Percentiles rank a stretch among this genome's conserved stretches.
Conservation (phyloP, 2,797 vertebrate species). For the Euphonia xanthogaster region DNA sequence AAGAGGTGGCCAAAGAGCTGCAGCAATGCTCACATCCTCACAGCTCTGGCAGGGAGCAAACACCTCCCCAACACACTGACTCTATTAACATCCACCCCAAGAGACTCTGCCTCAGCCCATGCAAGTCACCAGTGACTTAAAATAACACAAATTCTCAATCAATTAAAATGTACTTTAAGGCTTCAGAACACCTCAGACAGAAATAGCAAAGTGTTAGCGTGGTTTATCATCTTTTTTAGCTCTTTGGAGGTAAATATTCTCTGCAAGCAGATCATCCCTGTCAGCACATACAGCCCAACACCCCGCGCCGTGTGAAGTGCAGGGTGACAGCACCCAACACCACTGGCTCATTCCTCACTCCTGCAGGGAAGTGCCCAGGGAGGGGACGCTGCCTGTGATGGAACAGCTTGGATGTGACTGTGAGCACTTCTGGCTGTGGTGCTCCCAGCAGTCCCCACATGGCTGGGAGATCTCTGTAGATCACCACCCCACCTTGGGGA, state of each 20-base stretch:
- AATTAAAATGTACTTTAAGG: neutral
- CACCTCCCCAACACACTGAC: neutral
- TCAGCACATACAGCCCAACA: neutral
- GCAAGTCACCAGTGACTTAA: neutral
- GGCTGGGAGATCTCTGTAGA: fast-evolving
- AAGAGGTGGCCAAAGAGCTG: neutral
- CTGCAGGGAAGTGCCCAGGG: neutral
- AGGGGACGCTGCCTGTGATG: fast-evolving
- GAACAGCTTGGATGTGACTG: neutral
- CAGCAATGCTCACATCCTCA: neutral
- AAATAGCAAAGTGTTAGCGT: neutral
- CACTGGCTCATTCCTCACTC: neutral
- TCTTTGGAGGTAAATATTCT: neutral
- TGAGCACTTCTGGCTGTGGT: neutral
- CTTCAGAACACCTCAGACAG: neutral
- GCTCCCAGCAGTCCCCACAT: neutral
- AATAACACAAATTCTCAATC: neutral
- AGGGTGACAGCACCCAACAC: neutral
- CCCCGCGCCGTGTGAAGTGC: fast-evolving
- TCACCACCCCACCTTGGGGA: fast-evolving
- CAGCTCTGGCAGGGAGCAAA: neutral
- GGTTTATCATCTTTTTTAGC: neutral
- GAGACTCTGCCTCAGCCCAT: neutral
- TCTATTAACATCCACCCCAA: neutral
- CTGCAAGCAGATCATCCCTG: neutral